Evolutionary conservation across 35 echinoderm and acorn worm genomes (phyloP), one percentile per base, ranked within the genome.

Genomic region (Ophiothrix spiculata): DNA sequence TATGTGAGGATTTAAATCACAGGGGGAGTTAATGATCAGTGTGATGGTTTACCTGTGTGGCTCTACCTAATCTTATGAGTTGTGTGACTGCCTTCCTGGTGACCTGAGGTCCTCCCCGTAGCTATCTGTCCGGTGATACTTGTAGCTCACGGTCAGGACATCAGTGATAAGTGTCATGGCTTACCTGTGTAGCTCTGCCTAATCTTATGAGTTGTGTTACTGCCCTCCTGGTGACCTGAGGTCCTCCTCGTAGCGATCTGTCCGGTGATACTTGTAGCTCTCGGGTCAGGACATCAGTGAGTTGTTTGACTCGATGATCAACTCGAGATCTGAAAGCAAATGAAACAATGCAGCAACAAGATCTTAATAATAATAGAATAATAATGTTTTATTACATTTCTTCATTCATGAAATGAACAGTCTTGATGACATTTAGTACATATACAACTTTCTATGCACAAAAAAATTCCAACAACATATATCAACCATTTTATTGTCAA

Each of bases 101-200:
- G 4, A 98, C 91, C 78, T 93, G 91, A 4, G 95, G 95, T 39
- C 95, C 95, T 78, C 95, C 95, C 41, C 95, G 85, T 80, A 98
- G 81, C 64, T 91, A 98, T 54, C 91, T 86, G 35, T 98, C 95
- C 11, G 95, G 91, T 35, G 95, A 93, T 4, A 93, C 91, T 69
- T 93, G 88, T 21, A 98, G 81, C 85, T 98, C 95, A 21, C 91
- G 84, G 91, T 91, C 75, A 98, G 78, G 40, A 93, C 92, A 45
- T n/a, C n/a, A n/a, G n/a, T n/a, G n/a, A n/a, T n/a, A n/a, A n/a
- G n/a, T n/a, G n/a, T n/a, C n/a, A n/a, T n/a, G n/a, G n/a, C 80
- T 6, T 74, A 97, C 95, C 81, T 89, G 88, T 33, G 91, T 97
- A 17, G 87, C 79, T 91, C 88, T 90, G 21, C 95, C 95, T 74